phyloP scores from a whole-genome alignment of 2,888 invertebrate species.

The Ochropleura plecta region DNA sequence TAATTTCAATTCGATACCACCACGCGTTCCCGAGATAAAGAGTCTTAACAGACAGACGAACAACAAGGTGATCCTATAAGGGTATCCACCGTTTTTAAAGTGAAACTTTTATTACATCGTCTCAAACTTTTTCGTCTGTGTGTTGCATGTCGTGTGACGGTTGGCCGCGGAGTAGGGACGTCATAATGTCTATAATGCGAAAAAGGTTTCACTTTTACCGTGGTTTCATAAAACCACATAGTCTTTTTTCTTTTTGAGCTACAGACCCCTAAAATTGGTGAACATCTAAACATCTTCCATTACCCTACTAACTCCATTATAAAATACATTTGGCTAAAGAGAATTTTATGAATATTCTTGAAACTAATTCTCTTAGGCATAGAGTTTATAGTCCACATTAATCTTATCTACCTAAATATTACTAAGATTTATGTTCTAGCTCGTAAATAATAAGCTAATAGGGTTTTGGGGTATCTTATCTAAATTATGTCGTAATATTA shows the following conservation, averaged over 20 bases:
- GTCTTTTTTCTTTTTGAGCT: too few species aligned
- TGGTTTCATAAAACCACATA: neutral
- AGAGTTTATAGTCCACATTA: conserved; percentile 43
- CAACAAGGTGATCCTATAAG: too few species aligned
- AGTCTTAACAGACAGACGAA: too few species aligned
- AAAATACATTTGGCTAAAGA: conserved; percentile 4
- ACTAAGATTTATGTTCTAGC: conserved; percentile 35
- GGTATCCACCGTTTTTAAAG: too few species aligned
- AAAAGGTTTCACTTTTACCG: too few species aligned
- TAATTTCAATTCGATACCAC: too few species aligned
- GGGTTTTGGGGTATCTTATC: conserved; percentile 41
- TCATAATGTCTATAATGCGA: too few species aligned
- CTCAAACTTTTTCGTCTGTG: too few species aligned
- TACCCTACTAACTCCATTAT: conserved; percentile 2
- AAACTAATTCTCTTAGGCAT: conserved; percentile 40
- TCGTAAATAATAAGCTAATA: conserved; percentile 51
- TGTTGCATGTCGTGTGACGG: too few species aligned
- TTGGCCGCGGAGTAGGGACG: too few species aligned
- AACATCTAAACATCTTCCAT: neutral
- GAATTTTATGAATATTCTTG: conserved; percentile 31
- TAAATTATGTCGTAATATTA: conserved; percentile 26
- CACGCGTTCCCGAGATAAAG: too few species aligned
- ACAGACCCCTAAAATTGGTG: neutral
- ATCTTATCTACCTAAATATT: conserved; percentile 58
- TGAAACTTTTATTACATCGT: too few species aligned